Percentiles rank a stretch among this genome's conserved stretches.
phyloP scores from a whole-genome alignment of 1,140 invertebrate species.

The Onthophagus taurus region DNA sequence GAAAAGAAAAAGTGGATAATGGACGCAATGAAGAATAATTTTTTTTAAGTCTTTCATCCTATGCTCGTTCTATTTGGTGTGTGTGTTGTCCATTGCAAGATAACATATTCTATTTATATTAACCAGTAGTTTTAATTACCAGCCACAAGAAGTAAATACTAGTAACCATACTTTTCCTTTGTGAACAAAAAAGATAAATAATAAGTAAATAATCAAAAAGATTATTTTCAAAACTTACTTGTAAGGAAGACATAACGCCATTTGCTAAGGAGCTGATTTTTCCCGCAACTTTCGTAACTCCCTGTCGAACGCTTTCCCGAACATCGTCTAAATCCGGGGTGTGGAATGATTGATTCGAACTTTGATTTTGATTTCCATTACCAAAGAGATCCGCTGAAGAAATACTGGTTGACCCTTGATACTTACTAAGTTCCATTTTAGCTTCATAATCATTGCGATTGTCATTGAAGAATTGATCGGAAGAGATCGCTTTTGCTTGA shows the following conservation, averaged over 20 bases:
- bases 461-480: slow-evolving; percentile 89
- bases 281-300: slow-evolving; percentile 93
- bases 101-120: too few relatives aligned
- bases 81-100: too few relatives aligned
- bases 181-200: slow-evolving; percentile 1
- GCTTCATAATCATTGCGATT: slow-evolving; percentile 52
- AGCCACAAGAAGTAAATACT: too few relatives aligned
- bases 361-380: slow-evolving; percentile 33
- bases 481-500: slow-evolving; percentile 94
- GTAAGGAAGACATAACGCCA: slow-evolving; percentile 86
- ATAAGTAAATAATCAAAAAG: slow-evolving; percentile 3
- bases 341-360: slow-evolving; percentile 21
- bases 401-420: slow-evolving; percentile 87
- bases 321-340: slow-evolving; percentile 85
- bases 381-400: slow-evolving; percentile 95
- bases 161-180: slow-evolving; percentile 17
- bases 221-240: slow-evolving; percentile 42
- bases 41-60: too few relatives aligned
- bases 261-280: slow-evolving; percentile 87
- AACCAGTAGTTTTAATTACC: too few relatives aligned
- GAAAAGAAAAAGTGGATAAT: too few relatives aligned
- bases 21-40: too few relatives aligned
- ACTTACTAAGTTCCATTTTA: slow-evolving; percentile 46
- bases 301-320: slow-evolving; percentile 90
- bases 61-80: too few relatives aligned